Conservation (phyloP, 1,140 invertebrate genomes). For the Gonatopus flavifemur region DNA sequence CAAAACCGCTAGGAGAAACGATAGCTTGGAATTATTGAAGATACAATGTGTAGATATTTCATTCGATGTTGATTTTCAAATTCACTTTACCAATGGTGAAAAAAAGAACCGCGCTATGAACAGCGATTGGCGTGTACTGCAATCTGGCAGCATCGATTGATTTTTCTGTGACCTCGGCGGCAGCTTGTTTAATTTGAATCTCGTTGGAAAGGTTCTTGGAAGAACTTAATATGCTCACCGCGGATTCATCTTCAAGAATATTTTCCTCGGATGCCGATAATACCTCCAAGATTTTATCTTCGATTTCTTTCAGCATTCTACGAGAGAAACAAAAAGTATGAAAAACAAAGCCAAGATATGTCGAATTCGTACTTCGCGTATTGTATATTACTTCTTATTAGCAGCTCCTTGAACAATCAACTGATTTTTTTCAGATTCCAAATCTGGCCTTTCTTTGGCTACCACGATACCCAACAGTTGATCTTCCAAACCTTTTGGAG, state of each 20-base stretch:
- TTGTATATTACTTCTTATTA: constrained; percentile 70
- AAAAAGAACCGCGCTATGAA: constrained; percentile 87
- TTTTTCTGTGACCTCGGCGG: constrained; percentile 84
- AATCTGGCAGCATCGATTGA: constrained; percentile 80
- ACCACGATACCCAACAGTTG: constrained; percentile 90
- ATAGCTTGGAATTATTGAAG: not conserved
- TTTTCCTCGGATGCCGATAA: constrained; percentile 87
- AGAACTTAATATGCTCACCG: constrained; percentile 87
- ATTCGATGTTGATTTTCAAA: not conserved
- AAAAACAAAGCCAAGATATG: not conserved
- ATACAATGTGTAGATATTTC: not conserved
- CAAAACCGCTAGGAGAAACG: constrained; percentile 67
- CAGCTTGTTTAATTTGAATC: constrained; percentile 85
- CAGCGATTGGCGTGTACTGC: constrained; percentile 86
- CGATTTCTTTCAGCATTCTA: constrained; percentile 88
- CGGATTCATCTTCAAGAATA: constrained; percentile 94
- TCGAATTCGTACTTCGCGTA: not conserved
- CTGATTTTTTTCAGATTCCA: constrained; percentile 91
- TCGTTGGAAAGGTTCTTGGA: constrained; percentile 88
- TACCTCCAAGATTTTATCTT: constrained; percentile 90
- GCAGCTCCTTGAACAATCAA: constrained; percentile 88
- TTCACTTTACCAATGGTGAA: constrained; percentile 79
- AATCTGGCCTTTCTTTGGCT: constrained; percentile 88
- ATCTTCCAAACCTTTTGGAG: constrained; percentile 84
- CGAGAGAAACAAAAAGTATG: constrained; percentile 23